Evolutionary conservation across 2,797 vertebrate genomes (phyloP), one percentile per base, ranked within the genome.

Genomic region (Sebastes oblongus): DNA sequence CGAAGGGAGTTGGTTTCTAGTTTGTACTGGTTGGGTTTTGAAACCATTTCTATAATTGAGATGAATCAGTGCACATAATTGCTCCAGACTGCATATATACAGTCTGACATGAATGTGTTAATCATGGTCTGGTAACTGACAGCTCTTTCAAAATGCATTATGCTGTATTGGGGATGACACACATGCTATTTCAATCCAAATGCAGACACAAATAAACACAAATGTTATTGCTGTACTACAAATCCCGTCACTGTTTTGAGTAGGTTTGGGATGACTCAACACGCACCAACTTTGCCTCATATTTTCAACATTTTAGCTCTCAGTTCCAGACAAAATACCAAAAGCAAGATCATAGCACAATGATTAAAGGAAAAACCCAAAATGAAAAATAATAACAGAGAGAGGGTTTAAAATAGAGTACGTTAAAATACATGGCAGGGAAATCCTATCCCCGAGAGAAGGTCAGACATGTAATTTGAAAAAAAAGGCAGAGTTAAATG

Each of bases 361-460:
- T 91, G 92, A 94, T 94, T 94, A 94, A 93, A 95, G 93, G 91
- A 95, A 95, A 93, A 94, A 87, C 92, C 93, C 85, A 93, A 94
- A 95, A 93, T 92, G 92, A 94, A 93, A 95, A 96, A 94, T 96
- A 96, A 96, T 95, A 94, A 96, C 93, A 96, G 93, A 94, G 92
- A 92, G 78, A 91, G 74, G 68, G 88, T 92, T 95, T 94, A 94
- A 96, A 96, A 96, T 95, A 96, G 94, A 92, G 77, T 22, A 78
- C 5, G 89, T 93, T 92, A 93, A 95, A 95, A 95, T 94, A 94
- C 87, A 92, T 78, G 76, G 83, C 92, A 89, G 90, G 91, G 94
- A 95, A 95, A 95, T 94, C 94, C 91, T 94, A 95, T 93, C 93
- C 93, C 83, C 6, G 73, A 89, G 88, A 91, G 87, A 90, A 86